Evolutionary conservation across 2,797 vertebrate species (phyloP).

Genomic region (Zalophus californianus): DNA sequence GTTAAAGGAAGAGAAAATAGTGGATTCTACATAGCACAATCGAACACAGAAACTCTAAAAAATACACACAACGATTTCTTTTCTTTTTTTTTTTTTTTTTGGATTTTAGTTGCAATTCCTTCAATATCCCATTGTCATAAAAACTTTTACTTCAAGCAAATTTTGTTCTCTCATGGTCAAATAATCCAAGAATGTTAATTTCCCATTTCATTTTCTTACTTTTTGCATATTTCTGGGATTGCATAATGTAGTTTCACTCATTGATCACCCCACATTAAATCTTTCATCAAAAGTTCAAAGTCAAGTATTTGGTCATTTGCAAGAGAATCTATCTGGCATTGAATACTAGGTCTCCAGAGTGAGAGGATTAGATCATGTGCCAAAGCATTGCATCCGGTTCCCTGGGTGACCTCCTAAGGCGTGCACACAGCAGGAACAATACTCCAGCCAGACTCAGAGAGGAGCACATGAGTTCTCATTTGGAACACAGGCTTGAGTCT

Average conservation of each 20-base stretch:
- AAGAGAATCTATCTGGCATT: slow-evolving; percentile 64
- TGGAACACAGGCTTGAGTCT: not conserved
- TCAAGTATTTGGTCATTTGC: slow-evolving; percentile 72
- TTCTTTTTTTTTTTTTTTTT: slow-evolving; percentile 20
- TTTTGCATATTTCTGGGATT: slow-evolving; percentile 75
- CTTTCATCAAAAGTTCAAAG: slow-evolving; percentile 74
- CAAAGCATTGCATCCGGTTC: not conserved
- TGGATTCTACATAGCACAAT: slow-evolving; percentile 75
- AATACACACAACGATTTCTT: slow-evolving; percentile 49
- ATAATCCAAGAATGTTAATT: slow-evolving; percentile 72
- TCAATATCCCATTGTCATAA: slow-evolving; percentile 62
- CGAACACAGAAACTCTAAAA: slow-evolving; percentile 59
- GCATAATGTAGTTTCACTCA: slow-evolving; percentile 51
- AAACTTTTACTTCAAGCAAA: slow-evolving; percentile 54
- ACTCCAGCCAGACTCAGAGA: not conserved
- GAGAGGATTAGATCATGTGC: not conserved
- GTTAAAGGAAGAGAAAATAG: slow-evolving; percentile 80
- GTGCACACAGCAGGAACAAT: not conserved
- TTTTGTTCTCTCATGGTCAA: slow-evolving; percentile 61
- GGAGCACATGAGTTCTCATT: not conserved
- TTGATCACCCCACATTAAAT: slow-evolving; percentile 71
- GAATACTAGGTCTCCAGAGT: slow-evolving; percentile 35
- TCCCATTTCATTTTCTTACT: slow-evolving; percentile 11
- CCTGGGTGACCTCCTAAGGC: not conserved
- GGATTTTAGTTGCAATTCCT: slow-evolving; percentile 55